Percentiles rank a stretch among this genome's conserved stretches.
Conservation (phyloP, 1,140 invertebrate species). For the Drosophila insularis region DNA sequence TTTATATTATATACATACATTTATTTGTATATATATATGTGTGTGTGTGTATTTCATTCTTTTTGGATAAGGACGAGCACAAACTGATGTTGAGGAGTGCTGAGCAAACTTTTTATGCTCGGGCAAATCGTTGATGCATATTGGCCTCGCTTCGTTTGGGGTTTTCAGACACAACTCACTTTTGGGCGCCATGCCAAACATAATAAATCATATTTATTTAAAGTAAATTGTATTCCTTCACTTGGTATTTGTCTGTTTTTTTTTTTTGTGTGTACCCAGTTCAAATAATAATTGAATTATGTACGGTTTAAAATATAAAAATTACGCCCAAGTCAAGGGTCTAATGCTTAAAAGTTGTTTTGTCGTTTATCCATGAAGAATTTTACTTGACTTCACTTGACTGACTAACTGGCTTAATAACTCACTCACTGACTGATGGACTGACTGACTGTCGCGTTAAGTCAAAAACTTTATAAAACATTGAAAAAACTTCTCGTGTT, state of each 20-base stretch:
- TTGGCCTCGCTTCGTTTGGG: conserved; percentile 35
- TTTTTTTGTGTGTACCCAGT: conserved; percentile 2
- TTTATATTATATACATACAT: neutral
- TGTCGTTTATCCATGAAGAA: conserved; percentile 25
- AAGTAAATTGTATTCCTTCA: conserved; percentile 61
- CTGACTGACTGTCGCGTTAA: neutral
- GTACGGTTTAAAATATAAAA: conserved; percentile 22
- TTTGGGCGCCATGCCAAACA: conserved; percentile 59
- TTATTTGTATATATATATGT: neutral
- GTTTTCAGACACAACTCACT: neutral
- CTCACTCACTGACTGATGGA: neutral
- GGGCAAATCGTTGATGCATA: conserved; percentile 56
- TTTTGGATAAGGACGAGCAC: conserved; percentile 8
- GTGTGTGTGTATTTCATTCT: neutral
- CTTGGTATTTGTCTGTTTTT: conserved; percentile 13
- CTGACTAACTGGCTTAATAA: neutral
- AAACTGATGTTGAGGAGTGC: conserved; percentile 39
- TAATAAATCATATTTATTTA: conserved; percentile 81
- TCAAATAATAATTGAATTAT: conserved; percentile 76
- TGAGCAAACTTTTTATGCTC: conserved; percentile 55
- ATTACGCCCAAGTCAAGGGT: conserved; percentile 36
- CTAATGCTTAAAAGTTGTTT: conserved; percentile 55
- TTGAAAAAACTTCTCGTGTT: neutral
- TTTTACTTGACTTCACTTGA: conserved; percentile 3
- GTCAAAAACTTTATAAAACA: neutral